Base-by-base conservation (phyloP, 2,888 invertebrate genomes). In the Leuctra nigra region DNA sequence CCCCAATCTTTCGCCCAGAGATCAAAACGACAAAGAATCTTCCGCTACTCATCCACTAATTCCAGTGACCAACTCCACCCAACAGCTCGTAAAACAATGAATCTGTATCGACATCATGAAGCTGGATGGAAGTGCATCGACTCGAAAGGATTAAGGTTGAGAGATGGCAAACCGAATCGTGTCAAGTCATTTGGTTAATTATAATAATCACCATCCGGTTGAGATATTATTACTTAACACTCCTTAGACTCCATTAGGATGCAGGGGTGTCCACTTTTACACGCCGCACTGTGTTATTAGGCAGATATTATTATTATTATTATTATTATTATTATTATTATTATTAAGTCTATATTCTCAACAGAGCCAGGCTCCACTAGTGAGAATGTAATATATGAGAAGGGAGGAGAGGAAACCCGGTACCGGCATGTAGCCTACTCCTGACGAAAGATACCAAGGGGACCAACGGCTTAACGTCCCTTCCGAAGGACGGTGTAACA, bases 181-280 rank as follows among this genome's bases (percentile, higher is more conserved):
- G 50, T 25, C 33, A 29, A 50, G 33, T 50, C 50, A 50, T 33
- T 50, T 50, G 14, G 50, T 33, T 50, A 35, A 50, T 50, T 50
- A 50, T 33, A 50, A 50, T 50, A 50, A 50, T 50, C 50, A 50
- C n/a, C 36, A 48, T 33, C 50, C 22, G 50, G 33, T 33, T 47
- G 47, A 24, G 16, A 47, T 24, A 47, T 25, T 47, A 47, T 47
- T 47, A 47, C 47, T 47, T 50, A 50, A 50, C 50, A 50, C 50
- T 35, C 50, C 4, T 20, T 13, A 23, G 44, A 18, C 44, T 20
- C 14, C 48, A 48, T 48, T 33, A 50, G 50, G 35, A 33, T 18
- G 33, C 50, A 50, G 50, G 50, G 50, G 33, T 48, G 48, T 48
- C 25, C 48, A 48, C 29, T 29, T 29, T 29, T 29, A 7, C 29